Percentiles rank a stretch among this genome's conserved stretches.
Evolutionary conservation across 1,140 invertebrate species (phyloP).

Genomic region (Panulirus ornatus): DNA sequence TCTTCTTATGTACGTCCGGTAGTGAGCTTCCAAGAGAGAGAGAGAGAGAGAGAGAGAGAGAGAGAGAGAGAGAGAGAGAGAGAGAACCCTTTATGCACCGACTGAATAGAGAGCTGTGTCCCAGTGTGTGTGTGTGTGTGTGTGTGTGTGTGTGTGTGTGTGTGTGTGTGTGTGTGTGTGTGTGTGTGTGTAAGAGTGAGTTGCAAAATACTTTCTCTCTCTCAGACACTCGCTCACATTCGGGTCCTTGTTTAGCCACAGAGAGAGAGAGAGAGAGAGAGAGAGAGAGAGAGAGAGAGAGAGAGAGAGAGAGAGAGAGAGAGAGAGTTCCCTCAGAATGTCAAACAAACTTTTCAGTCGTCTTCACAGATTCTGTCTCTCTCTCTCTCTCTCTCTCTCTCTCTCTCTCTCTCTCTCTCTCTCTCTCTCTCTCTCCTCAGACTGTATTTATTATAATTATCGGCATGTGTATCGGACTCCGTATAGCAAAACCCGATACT

Average conservation of each 20-base stretch:
- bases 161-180: background rate
- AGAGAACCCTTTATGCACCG: no score
- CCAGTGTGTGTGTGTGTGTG: background rate
- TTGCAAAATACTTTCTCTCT: no score
- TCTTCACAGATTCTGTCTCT: background rate
- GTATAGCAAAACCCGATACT: no score
- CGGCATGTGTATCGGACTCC: no score
- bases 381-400: background rate
- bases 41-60: no score
- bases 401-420: background rate
- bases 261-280: constrained; percentile 17
- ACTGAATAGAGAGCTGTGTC: no score
- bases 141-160: background rate
- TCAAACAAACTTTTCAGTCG: background rate
- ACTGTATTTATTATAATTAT: no score
- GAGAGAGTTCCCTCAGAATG: background rate
- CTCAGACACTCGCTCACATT: no score
- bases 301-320: constrained; percentile 9
- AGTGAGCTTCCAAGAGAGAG: no score
- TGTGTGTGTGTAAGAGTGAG: background rate
- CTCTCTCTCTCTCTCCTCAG: no score
- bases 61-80: no score
- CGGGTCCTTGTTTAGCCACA: background rate
- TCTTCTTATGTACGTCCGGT: no score
- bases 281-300: constrained; percentile 12